Evolutionary conservation across 2,797 vertebrate species (phyloP), one percentile per base, ranked within the genome.

Genomic region (Carapus acus): DNA sequence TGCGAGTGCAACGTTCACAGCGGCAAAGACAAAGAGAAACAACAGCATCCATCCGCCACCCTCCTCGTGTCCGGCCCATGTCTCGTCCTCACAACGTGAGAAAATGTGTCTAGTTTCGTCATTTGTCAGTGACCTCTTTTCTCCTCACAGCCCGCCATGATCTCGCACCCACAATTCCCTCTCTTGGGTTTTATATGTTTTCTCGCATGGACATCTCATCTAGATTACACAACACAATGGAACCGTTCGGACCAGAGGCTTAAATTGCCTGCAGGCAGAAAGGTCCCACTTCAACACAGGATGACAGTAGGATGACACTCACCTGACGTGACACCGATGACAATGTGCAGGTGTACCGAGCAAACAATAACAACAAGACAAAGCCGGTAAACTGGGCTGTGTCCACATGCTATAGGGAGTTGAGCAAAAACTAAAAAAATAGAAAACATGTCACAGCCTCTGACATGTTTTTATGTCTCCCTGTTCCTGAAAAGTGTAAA

Each of bases 291-390:
- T 67, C 53, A 46, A 49, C 11, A 14, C 48, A 38, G 37, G 33
- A 45, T 37, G 13, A 44, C 49, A 29, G 34, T 40, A 47, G 59
- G 67, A 78, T 72, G 63, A 75, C 55, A 45, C 12, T 31, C 4
- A 33, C 47, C 54, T 67, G 66, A 22, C 12, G 15, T 56, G 43
- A 53, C 56, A 65, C 49, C 41, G 60, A 75, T 71, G 79, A 74
- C 34, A 49, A 60, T 46, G 46, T 58, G 22, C 57, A 71, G 63
- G 64, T 67, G 60, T 33, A 45, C 11, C 50, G 65, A 43, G 24
- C 27, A 38, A 21, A 62, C 37, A 6, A 18, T 9, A 20, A 45
- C 37, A 21, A 33, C 24, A 39, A 40, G 45, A 21, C n/a, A 27
- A 27, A 43, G 44, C 34, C 15, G 14, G 19, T 17, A 16, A 27